Percentiles rank a stretch among this genome's conserved stretches.
These are phyloP conservation scores for Drosophila lacteicornis DNA, from an alignment of 1,140 invertebrate genomes.

Conservation along the genomic window DNA sequence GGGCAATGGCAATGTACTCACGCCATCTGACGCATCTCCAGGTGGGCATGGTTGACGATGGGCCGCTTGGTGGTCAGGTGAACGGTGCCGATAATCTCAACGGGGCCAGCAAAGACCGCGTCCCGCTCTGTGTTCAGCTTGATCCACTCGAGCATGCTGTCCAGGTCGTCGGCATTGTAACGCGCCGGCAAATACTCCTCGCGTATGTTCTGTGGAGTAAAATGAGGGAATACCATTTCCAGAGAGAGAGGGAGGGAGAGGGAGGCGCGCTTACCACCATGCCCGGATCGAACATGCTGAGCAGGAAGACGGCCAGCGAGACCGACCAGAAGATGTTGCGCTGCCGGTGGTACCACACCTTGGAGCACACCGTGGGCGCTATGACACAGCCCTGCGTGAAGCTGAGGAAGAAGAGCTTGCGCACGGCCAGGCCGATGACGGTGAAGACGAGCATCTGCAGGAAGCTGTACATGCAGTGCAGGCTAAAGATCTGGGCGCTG, in stretches of 20 bases:
- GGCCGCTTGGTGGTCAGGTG: constrained; percentile 78
- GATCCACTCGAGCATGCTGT: constrained; percentile 82
- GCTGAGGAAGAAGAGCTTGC: constrained; percentile 81
- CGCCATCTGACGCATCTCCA: constrained; percentile 82
- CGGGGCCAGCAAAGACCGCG: constrained; percentile 80
- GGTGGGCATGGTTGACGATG: constrained; percentile 81
- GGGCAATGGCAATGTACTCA: constrained; percentile 38
- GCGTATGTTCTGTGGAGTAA: constrained; percentile 66
- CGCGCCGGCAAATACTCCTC: constrained; percentile 74
- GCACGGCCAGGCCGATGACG: constrained; percentile 69
- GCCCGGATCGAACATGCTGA: constrained; percentile 81
- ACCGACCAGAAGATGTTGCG: constrained; percentile 82
- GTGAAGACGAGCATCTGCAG: constrained; percentile 77
- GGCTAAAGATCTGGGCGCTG: constrained; percentile 57
- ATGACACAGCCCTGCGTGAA: constrained; percentile 83
- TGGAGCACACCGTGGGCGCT: constrained; percentile 78
- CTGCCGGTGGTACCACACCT: constrained; percentile 79
- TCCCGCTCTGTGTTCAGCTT: constrained; percentile 81
- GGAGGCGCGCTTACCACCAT: constrained; percentile 53
- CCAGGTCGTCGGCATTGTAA: constrained; percentile 63
- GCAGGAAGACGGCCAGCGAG: constrained; percentile 76
- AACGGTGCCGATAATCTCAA: constrained; percentile 82
- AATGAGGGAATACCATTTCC: background rate
- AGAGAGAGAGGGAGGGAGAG: background rate
- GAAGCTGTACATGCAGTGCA: constrained; percentile 80